Percentiles rank a stretch among this genome's conserved stretches.
Conservation (phyloP, 2,113 vertebrate genomes). For the Xiphophorus couchianus region DNA sequence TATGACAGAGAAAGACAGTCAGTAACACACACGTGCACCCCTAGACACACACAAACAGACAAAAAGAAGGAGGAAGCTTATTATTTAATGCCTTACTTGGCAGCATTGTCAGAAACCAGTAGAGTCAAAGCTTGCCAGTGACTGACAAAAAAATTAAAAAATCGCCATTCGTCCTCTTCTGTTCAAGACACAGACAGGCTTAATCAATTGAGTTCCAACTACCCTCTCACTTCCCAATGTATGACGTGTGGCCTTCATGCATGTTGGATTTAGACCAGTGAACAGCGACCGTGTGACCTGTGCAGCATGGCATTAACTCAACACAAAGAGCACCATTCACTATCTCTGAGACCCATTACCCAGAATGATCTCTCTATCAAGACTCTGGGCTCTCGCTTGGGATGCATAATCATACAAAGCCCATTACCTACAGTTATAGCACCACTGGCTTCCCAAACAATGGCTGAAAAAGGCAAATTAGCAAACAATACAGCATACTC, state of each 20-base stretch:
- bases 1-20: constrained; percentile 55
- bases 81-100: constrained; percentile 74
- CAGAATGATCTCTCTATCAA: constrained; percentile 57
- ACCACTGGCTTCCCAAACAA: constrained; percentile 47
- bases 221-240: constrained; percentile 4
- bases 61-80: constrained; percentile 56
- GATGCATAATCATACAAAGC: constrained; percentile 13
- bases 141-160: constrained; percentile 53
- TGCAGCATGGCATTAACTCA: constrained; percentile 27
- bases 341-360: constrained; percentile 44
- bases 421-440: constrained; percentile 39
- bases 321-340: constrained; percentile 45
- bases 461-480: constrained; percentile 63
- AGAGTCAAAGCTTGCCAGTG: constrained; percentile 49
- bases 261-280: constrained; percentile 27
- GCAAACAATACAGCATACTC: constrained; percentile 58
- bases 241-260: constrained; percentile 31
- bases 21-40: constrained; percentile 50
- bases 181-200: constrained; percentile 46
- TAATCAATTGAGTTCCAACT: constrained; percentile 63
- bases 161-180: constrained; percentile 59
- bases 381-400: constrained; percentile 25
- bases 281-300: constrained; percentile 8
- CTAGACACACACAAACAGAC: constrained; percentile 9
- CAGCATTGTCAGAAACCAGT: constrained; percentile 59